Evolutionary conservation across 1,140 invertebrate genomes (phyloP).

Genomic region (Drosophila parvula): DNA sequence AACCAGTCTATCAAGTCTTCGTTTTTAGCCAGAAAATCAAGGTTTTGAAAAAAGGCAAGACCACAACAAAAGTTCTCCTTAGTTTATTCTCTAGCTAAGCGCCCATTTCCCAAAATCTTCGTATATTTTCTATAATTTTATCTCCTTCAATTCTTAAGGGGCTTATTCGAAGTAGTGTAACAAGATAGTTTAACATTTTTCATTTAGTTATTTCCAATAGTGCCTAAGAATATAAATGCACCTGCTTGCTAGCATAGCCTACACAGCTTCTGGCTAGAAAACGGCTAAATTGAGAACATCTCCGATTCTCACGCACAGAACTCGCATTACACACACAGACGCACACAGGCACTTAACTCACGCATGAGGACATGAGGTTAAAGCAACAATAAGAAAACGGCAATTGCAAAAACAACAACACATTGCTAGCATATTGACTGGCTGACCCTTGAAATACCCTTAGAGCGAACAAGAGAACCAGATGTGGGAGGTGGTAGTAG

Average conservation of each 20-base stretch:
- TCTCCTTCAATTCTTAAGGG: background rate
- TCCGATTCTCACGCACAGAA: conserved; percentile 3
- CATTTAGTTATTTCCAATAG: background rate
- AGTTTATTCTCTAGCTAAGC: background rate
- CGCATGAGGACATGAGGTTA: conserved; percentile 19
- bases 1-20: background rate
- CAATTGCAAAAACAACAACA: conserved; percentile 44
- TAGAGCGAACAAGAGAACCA: conserved; percentile 4
- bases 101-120: background rate
- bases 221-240: conserved; percentile 1
- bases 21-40: background rate
- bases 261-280: conserved; percentile 16
- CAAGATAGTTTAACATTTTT: too few relatives aligned
- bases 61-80: background rate
- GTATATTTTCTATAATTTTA: background rate
- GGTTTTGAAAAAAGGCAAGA: background rate
- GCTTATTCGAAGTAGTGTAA: background rate
- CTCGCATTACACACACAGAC: conserved; percentile 8
- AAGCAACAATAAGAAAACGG: conserved; percentile 20
- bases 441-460: conserved; percentile 42
- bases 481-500: background rate
- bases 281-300: background rate
- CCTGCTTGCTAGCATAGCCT: background rate
- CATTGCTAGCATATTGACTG: conserved; percentile 52
- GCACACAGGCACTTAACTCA: conserved; percentile 30